Percentiles rank a stretch among this genome's conserved stretches.
phyloP scores from a whole-genome alignment of 2,888 invertebrate species.

The Auanema freiburgensis region DNA sequence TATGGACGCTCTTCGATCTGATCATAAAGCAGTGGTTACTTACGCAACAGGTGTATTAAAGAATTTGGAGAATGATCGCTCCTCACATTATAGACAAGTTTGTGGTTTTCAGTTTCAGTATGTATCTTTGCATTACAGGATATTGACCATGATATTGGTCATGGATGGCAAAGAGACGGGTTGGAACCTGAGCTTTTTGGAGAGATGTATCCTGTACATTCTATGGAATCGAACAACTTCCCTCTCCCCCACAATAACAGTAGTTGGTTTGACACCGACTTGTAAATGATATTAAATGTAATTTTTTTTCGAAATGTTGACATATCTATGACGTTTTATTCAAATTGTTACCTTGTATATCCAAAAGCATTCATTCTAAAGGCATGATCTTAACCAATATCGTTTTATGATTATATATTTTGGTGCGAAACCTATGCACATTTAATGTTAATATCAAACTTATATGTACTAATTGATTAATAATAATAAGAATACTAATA shows the following conservation, averaged over 20 bases:
- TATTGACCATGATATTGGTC: constrained; percentile 24
- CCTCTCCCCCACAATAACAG: constrained; percentile 37
- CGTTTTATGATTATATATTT: neutral
- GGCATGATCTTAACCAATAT: neutral
- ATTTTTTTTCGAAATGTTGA: neutral
- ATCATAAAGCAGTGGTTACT: constrained; percentile 44
- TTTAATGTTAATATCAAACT: constrained; percentile 4
- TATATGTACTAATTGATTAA: constrained; percentile 5
- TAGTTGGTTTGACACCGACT: constrained; percentile 58
- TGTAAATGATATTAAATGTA: constrained; percentile 26
- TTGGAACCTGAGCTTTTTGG: constrained; percentile 61
- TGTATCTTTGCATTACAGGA: constrained; percentile 17
- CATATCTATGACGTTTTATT: constrained; percentile 6
- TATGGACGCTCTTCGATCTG: constrained; percentile 29
- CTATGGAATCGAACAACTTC: constrained; percentile 28
- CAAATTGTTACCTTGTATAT: neutral
- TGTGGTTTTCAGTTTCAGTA: neutral
- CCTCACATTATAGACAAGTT: constrained; percentile 18
- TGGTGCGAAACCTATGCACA: neutral
- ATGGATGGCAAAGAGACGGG: constrained; percentile 54
- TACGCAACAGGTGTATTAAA: constrained; percentile 61
- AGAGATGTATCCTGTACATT: constrained; percentile 51
- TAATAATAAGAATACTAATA: constrained; percentile 3
- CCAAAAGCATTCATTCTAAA: neutral
- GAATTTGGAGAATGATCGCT: constrained; percentile 49